Evolutionary conservation across 2,888 invertebrate genomes (phyloP).

Genomic region (Eupithecia tripunctaria): DNA sequence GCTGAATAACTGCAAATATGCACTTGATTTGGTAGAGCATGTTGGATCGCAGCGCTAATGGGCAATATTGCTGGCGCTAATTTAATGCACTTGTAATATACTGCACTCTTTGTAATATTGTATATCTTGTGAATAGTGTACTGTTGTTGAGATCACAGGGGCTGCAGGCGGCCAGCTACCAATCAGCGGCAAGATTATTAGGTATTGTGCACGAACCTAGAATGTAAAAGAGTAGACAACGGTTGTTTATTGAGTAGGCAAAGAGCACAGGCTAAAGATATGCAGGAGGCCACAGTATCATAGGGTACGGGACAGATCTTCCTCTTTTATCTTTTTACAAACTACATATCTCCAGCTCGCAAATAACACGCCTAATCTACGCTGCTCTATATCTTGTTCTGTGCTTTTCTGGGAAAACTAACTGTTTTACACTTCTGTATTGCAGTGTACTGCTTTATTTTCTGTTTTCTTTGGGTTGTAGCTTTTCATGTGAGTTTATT

Average conservation of each 20-base stretch:
- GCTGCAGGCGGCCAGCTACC: constrained; percentile 82
- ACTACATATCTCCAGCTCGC: constrained; percentile 74
- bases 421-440: constrained; percentile 54
- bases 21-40: constrained; percentile 48
- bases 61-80: constrained; percentile 71
- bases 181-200: constrained; percentile 69
- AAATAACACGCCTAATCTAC: constrained; percentile 83
- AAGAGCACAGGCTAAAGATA: constrained; percentile 73
- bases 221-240: constrained; percentile 55
- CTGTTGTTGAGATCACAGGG: constrained; percentile 69
- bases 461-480: constrained; percentile 57
- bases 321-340: constrained; percentile 56
- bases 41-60: constrained; percentile 60
- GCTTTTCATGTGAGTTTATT: constrained; percentile 61
- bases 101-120: constrained; percentile 64
- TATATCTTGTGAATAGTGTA: constrained; percentile 57
- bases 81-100: constrained; percentile 77
- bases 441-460: constrained; percentile 54
- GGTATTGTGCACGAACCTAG: constrained; percentile 70
- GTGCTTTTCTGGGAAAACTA: constrained; percentile 74
- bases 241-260: constrained; percentile 57
- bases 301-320: constrained; percentile 66
- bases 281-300: constrained; percentile 56
- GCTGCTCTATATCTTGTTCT: constrained; percentile 78
- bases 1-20: constrained; percentile 55